These are phyloP conservation scores for Anniella stebbinsi DNA, from an alignment of 2,797 vertebrate species.

Conservation along the genomic window DNA sequence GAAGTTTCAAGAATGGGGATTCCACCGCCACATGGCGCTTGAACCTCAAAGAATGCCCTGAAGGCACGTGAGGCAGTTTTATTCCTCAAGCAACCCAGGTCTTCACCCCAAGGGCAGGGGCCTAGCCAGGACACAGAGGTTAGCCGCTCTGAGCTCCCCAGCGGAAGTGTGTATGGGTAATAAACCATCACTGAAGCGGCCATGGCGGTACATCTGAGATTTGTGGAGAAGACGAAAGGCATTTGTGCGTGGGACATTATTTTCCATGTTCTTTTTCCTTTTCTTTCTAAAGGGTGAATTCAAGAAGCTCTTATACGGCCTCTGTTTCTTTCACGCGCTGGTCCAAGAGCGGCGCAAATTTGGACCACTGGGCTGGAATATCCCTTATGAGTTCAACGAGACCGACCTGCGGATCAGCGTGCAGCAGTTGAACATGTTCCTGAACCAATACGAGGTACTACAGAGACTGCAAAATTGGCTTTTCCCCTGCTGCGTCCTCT, in stretches of 20 bases:
- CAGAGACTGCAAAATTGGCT: neutral
- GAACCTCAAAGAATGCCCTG: neutral
- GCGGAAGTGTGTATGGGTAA: neutral
- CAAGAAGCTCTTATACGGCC: constrained; percentile 88
- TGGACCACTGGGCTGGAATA: constrained; percentile 93
- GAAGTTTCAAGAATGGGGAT: no score
- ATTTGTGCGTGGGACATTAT: no score
- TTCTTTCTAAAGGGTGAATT: constrained; percentile 81
- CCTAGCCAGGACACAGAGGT: neutral
- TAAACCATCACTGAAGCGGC: no score
- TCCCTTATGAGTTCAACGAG: constrained; percentile 92
- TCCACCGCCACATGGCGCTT: neutral
- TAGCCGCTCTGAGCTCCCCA: neutral
- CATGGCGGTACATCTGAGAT: neutral
- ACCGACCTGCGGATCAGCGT: constrained; percentile 91
- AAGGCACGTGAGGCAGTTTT: neutral
- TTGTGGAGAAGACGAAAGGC: rapidly evolving
- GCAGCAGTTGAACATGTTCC: constrained; percentile 91
- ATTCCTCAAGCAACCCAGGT: no score
- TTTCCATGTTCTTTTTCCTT: neutral
- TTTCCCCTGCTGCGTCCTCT: neutral
- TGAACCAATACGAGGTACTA: constrained; percentile 83
- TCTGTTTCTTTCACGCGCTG: constrained; percentile 92
- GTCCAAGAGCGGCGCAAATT: constrained; percentile 91
- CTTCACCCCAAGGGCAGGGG: neutral